Base-by-base conservation (phyloP, 2,113 vertebrate species). In the Cepphus grylle region DNA sequence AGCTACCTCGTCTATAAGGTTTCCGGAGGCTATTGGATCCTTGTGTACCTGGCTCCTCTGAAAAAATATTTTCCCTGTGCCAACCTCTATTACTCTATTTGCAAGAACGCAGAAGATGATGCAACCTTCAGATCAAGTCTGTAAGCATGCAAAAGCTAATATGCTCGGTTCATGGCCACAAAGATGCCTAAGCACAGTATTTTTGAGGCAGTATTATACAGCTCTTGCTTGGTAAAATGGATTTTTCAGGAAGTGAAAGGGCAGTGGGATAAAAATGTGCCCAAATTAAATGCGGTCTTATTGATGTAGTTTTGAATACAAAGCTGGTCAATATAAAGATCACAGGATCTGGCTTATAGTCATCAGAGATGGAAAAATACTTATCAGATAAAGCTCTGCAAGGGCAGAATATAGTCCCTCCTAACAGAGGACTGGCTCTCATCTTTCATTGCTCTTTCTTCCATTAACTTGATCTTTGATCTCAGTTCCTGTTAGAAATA, bases 381-480 rank as follows among this genome's bases (percentile, higher is more conserved):
- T 83, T 77, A 38, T 10, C 43, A 71, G 59, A 70, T 76, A 81
- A 67, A 88, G 76, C 27, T 88, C 72, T 63, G 30, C 47, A 67
- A 71, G 61, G 61, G 34, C 72, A 90, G 76, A 94, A 74, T 59
- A 74, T 32, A 47, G 32, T 67, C 12, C n/a, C n/a, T 63, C 42
- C 72, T 81, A 42, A 63, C 36, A 78, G 59, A 86, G 53, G 16
- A 45, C 29, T 38, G 65, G 27, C 34, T 95, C 74, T 94, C 88
- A 43, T 81, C 80, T 86, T 94, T 74, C 80, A 74, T 36, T 93
- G 72, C 52, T 90, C 88, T 88, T 94, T 92, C 88, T 95, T 95
- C 83, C 83, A 87, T 92, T 94, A 88, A 81, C 83, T 78, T 86
- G 76, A 90, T 86, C 90, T 92, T 95, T 93, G 81, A 88, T 96